Base-by-base conservation (phyloP, 2,113 vertebrate species). In the Chlorodrepanis virens region DNA sequence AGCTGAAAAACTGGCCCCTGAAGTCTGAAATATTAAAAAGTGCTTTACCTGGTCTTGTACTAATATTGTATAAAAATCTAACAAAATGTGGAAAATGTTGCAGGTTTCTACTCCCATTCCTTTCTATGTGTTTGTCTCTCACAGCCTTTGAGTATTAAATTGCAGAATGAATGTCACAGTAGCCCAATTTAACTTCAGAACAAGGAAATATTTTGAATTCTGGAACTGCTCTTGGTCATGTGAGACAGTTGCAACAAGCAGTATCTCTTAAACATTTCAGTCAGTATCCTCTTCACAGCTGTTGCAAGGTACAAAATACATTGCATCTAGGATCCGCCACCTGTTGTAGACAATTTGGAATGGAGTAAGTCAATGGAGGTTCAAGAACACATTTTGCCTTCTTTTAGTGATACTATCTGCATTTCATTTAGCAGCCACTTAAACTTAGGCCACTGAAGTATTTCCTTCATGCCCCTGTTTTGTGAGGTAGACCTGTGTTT, bases 121-220 rank as follows among this genome's bases (percentile, higher is more conserved):
- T 72, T 82, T 93, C 70, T 80, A 8, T 90, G 37, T 56, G 15
- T 76, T n/a, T 88, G 53, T 90, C 79, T 92, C 50, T 87, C 67
- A 85, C 82, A 92, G 72, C 59, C 83, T 77, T 80, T 75, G 79
- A 72, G 75, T 97, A 97, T 98, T 95, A 78, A 95, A 91, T 97
- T 98, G 87, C 98, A 97, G 97, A 95, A 92, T 88, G 89, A 93
- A 89, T 95, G 94, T 95, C 95, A 91, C 19, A 33, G 83, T 94
- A 93, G 94, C 96, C 94, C 84, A 78, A 93, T 97, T 97, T 97
- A 98, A 98, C 96, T 95, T n/a, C 29, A 97, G 94, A 96, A 96
- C 88, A 91, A 97, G 97, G 94, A 98, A 97, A 98, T 98, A 96
- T 97, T 98, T 98, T 94, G 95, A 83, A 97, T 98, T 98, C 97